Conservation (phyloP, 2,113 vertebrate species). For the Istiophorus platypterus region DNA sequence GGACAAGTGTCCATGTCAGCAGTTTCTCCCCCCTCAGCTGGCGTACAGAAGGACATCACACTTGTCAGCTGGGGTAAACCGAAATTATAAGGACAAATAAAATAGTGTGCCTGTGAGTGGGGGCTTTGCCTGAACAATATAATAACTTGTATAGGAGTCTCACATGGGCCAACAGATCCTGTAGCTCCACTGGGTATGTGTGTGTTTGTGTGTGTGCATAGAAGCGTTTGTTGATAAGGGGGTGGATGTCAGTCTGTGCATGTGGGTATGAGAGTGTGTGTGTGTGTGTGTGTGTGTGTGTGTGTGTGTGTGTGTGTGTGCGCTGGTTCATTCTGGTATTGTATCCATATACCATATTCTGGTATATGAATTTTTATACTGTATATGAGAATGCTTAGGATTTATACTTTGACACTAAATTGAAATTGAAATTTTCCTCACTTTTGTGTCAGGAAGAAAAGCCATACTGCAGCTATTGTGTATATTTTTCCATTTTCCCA, state of each 20-base stretch:
- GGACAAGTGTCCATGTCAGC: constrained; percentile 85
- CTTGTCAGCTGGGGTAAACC: constrained; percentile 74
- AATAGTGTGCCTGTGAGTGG: constrained; percentile 65
- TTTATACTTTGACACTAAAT: background rate
- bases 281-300: background rate
- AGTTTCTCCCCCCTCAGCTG: constrained; percentile 76
- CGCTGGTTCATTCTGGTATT: background rate
- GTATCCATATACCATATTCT: background rate
- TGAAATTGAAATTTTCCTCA: background rate
- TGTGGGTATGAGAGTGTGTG: background rate
- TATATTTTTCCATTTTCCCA: background rate
- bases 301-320: background rate
- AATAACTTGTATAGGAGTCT: constrained; percentile 46
- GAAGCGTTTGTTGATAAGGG: background rate
- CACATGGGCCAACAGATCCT: constrained; percentile 23
- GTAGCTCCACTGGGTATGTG: background rate
- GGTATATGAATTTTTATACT: background rate
- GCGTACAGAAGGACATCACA: constrained; percentile 80
- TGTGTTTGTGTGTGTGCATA: background rate
- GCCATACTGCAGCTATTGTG: background rate
- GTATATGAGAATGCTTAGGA: background rate
- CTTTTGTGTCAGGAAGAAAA: background rate
- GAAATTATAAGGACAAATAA: constrained; percentile 81
- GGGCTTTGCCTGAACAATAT: constrained; percentile 48
- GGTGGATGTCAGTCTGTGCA: background rate